Evolutionary conservation across 2,113 vertebrate species (phyloP).

Genomic region (Lipotes vexillifer): DNA sequence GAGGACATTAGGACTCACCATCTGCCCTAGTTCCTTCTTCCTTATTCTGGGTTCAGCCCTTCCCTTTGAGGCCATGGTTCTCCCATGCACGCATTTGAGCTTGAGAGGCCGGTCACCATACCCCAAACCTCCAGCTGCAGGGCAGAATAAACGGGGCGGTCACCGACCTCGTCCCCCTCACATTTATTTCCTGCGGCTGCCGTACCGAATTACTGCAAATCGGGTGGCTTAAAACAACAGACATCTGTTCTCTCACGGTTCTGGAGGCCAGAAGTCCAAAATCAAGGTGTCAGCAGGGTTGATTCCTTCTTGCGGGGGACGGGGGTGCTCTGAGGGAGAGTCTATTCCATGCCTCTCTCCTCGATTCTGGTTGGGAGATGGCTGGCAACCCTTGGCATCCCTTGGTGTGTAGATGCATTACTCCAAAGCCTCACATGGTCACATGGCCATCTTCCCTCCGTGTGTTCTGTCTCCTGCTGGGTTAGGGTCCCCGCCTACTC

Average conservation of each 20-base stretch:
- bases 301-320: not conserved
- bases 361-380: not conserved
- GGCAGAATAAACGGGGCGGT: not conserved
- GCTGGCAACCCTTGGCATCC: not conserved
- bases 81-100: not conserved
- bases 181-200: not conserved
- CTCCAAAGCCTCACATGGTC: not conserved
- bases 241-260: not conserved
- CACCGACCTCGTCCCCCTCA: rapidly evolving
- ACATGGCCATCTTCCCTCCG: not conserved
- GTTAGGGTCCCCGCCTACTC: not conserved
- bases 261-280: not conserved
- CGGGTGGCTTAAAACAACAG: not conserved
- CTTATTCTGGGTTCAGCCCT: not conserved
- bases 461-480: not conserved
- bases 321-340: not conserved
- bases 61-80: not conserved
- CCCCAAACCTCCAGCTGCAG: not conserved
- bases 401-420: not conserved
- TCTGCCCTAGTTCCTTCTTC: not conserved
- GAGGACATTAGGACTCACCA: not conserved
- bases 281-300: not conserved
- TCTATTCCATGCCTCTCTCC: not conserved
- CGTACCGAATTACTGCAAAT: not conserved
- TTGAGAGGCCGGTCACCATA: not conserved